Percentiles rank a stretch among this genome's conserved stretches.
These are phyloP conservation scores for Glaucopsyche alexis DNA, from an alignment of 2,888 invertebrate species.

Conservation along the genomic window DNA sequence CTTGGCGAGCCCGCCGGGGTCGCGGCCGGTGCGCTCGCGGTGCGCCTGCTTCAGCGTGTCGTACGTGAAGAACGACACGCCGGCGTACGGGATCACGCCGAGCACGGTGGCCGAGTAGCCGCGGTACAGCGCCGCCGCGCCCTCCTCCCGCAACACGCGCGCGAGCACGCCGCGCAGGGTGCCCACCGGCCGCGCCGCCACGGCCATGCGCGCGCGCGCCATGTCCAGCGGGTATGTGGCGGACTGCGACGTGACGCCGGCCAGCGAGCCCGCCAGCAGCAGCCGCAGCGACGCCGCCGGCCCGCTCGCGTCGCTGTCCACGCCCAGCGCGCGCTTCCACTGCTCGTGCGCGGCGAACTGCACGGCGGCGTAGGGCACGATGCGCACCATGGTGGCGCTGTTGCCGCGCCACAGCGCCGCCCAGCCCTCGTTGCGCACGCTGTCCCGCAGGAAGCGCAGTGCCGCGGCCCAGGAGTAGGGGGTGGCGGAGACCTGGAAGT, in stretches of 20 bases:
- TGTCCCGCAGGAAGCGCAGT: slow-evolving; percentile 82
- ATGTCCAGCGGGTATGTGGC: slow-evolving; percentile 98
- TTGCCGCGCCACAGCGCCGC: slow-evolving; percentile 97
- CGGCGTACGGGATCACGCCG: slow-evolving; percentile 98
- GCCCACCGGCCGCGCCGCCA: slow-evolving; percentile 84
- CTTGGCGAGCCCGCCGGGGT: slow-evolving; percentile 80
- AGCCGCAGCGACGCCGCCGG: slow-evolving; percentile 69
- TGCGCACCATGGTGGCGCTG: slow-evolving; percentile 98
- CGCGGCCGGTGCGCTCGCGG: slow-evolving; percentile 49
- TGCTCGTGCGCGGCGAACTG: slow-evolving; percentile 99
- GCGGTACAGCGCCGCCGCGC: slow-evolving; percentile 85
- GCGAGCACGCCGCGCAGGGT: slow-evolving; percentile 81
- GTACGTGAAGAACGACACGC: slow-evolving; percentile 98
- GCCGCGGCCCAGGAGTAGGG: slow-evolving; percentile 88
- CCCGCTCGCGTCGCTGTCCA: slow-evolving; percentile 78
- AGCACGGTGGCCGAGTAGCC: slow-evolving; percentile 82
- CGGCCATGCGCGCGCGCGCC: slow-evolving; percentile 98
- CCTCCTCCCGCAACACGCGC: slow-evolving; percentile 88
- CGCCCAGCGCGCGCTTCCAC: slow-evolving; percentile 90
- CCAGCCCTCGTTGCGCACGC: slow-evolving; percentile 88
- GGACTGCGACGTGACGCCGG: slow-evolving; percentile 96
- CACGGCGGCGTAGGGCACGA: slow-evolving; percentile 97
- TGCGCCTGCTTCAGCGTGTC: slow-evolving; percentile 93
- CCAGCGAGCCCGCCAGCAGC: slow-evolving; percentile 95
- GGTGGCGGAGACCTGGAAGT: slow-evolving; percentile 92